Base-by-base conservation (phyloP, 1,140 invertebrate genomes). In the Apis laboriosa region DNA sequence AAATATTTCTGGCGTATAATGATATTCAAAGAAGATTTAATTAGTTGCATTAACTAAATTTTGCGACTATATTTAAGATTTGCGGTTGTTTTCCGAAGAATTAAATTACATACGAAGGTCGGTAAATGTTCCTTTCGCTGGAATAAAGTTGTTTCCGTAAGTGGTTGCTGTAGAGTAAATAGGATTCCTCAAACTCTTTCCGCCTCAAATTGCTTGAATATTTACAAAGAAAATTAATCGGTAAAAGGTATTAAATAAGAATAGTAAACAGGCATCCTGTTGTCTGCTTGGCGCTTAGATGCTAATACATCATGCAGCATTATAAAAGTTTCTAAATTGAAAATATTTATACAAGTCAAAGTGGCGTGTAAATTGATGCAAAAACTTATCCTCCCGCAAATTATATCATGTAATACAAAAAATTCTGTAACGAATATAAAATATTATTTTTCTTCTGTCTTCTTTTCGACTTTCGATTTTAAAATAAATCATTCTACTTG, bases 111-210 rank as follows among this genome's bases (percentile, higher is more conserved):
- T 15, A 34, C 28, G 21, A 60, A 74, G 56, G 21, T 49, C 17
- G 51, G 15, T 21, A 49, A 58, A 74, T 58, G 55, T 49, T 60
- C 9, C 72, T 60, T 34, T 28, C 49, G 17, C 70, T 17, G 34
- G 55, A 74, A 74, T 60, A 60, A 74, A 74, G 34, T 74, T 60
- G 72, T 60, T 58, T 49, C 56, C 9, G 72, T 19, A 21, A 51
- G 67, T 24, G 55, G 11, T 28, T 8, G 34, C 53, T 49, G 19
- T 24, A n/a, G 13, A 60, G 12, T 49, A 74, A 60, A 74, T 60
- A 60, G 55, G 24, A 61, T 60, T 43, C 34, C 56, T 49, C 28
- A 17, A 74, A 60, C 13, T 49, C 34, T n/a, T 9, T 24, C 21
- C 34, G 12, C 34, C 15, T 19, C 34, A 60, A 58, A 60, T 61